Evolutionary conservation across 1,140 invertebrate genomes (phyloP), one percentile per base, ranked within the genome.

Genomic region (Heliconius nattereri): DNA sequence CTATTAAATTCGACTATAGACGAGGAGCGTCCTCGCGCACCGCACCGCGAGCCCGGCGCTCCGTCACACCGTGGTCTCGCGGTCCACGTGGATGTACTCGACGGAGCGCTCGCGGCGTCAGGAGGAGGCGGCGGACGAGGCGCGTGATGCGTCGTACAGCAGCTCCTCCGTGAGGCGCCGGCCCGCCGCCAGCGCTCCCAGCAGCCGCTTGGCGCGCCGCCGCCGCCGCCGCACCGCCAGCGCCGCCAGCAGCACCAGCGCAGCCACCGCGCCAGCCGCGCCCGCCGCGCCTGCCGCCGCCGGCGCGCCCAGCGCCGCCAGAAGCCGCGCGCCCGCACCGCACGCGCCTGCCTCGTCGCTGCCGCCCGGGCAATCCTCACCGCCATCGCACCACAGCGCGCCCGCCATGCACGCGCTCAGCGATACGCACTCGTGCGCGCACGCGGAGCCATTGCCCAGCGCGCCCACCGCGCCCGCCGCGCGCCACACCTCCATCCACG

Each of bases 61-160:
- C 90, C 90, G 92, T 96, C 96, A 98, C 95, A 98, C 97, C 82
- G 97, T 98, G 86, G 97, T 98, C 94, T 98, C 97, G 90, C 97
- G 96, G 95, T 98, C 97, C 91, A 98, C 97, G 95, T 98, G 97
- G 88, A 98, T 98, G 90, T 97, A 98, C 91, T 98, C 97, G 95
- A 98, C 97, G 95, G 97, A 97, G 94, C 97, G 97, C 93, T 97
- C 96, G 90, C 96, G 96, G 85, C 97, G 97, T 96, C 97, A 98
- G 96, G 97, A 98, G 89, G 89, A 87, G 20, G 95, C 88, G 16
- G 95, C 89, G 6, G 95, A 95, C 57, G 95, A 95, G 76, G 95
- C 94, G 78, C 92, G 91, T 73, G 92, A 92, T 60, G 95, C 96
- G 84, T 96, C 96, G 83, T 96, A 95, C 84, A 96, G 95, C 78